Percentiles rank a stretch among this genome's conserved stretches.
phyloP scores from a whole-genome alignment of 2,113 vertebrate species.

The Paraplagusia blochii region DNA sequence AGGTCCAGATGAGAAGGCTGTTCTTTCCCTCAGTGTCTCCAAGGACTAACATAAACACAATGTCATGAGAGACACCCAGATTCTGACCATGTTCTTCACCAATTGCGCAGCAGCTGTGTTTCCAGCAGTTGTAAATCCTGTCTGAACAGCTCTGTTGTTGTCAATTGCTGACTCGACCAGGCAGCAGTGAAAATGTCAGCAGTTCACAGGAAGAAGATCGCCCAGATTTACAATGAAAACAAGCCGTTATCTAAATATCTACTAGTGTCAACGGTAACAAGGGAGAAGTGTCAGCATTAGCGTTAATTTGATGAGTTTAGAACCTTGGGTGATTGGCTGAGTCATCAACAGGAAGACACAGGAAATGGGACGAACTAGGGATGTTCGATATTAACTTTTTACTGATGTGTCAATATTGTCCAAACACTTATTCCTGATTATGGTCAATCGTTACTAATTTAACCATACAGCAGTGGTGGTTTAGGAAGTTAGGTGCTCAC shows the following conservation, averaged over 20 bases:
- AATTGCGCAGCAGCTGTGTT: neutral
- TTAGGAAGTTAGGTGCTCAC: too few species aligned
- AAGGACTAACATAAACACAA: neutral
- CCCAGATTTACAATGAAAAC: slow-evolving; percentile 25
- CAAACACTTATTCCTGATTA: too few species aligned
- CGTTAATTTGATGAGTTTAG: too few species aligned
- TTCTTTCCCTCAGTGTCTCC: slow-evolving; percentile 1
- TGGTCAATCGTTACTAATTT: too few species aligned
- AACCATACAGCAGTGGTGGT: too few species aligned
- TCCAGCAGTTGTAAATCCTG: slow-evolving; percentile 19
- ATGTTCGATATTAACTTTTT: too few species aligned
- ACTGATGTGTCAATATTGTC: too few species aligned
- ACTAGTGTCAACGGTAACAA: neutral
- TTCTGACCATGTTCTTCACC: slow-evolving; percentile 22
- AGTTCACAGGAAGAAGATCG: slow-evolving; percentile 11
- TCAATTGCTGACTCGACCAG: slow-evolving; percentile 15
- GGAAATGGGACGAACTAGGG: too few species aligned
- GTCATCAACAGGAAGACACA: too few species aligned
- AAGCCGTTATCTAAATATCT: neutral
- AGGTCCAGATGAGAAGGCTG: slow-evolving; percentile 2
- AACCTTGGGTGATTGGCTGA: too few species aligned
- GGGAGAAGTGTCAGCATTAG: neutral
- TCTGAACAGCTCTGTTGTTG: slow-evolving; percentile 4
- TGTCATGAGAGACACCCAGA: neutral
- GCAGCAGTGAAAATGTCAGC: neutral